phyloP scores from a whole-genome alignment of 1,140 invertebrate genomes.

The Frieseomelitta varia region DNA sequence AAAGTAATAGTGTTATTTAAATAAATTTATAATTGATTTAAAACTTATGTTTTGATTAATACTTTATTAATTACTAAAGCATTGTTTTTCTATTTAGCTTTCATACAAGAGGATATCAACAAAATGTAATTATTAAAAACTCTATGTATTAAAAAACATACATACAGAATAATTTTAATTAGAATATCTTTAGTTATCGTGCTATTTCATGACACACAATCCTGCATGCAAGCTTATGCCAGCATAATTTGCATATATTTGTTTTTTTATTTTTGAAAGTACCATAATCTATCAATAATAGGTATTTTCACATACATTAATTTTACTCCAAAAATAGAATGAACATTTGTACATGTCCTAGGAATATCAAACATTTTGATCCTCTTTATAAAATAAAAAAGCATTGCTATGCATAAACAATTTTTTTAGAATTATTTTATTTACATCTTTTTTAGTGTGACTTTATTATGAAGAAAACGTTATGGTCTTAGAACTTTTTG shows the following conservation, averaged over 20 bases:
- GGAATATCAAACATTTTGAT: conserved; percentile 12
- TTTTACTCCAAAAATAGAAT: conserved; percentile 19
- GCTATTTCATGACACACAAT: background rate
- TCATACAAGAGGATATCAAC: conserved; percentile 3
- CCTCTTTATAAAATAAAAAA: conserved; percentile 13
- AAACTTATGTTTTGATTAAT: background rate
- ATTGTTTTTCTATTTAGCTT: conserved; percentile 1
- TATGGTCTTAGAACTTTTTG: background rate
- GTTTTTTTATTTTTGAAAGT: background rate
- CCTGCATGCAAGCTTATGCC: conserved; percentile 8
- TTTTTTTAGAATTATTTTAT: conserved; percentile 6
- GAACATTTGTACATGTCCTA: conserved; percentile 18
- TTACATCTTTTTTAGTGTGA: background rate
- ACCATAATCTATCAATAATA: background rate
- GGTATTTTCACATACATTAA: background rate
- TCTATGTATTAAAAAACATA: conserved; percentile 20
- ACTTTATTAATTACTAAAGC: conserved; percentile 6
- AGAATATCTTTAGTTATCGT: background rate
- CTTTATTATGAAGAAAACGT: background rate
- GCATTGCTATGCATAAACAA: background rate
- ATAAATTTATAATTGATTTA: conserved; percentile 7
- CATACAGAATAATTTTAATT: background rate
- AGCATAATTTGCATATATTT: conserved; percentile 6
- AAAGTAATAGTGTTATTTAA: background rate
- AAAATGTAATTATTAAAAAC: conserved; percentile 35